These are phyloP conservation scores for Chymomyza fuscimana DNA, from an alignment of 2,888 invertebrate species.

Conservation along the genomic window DNA sequence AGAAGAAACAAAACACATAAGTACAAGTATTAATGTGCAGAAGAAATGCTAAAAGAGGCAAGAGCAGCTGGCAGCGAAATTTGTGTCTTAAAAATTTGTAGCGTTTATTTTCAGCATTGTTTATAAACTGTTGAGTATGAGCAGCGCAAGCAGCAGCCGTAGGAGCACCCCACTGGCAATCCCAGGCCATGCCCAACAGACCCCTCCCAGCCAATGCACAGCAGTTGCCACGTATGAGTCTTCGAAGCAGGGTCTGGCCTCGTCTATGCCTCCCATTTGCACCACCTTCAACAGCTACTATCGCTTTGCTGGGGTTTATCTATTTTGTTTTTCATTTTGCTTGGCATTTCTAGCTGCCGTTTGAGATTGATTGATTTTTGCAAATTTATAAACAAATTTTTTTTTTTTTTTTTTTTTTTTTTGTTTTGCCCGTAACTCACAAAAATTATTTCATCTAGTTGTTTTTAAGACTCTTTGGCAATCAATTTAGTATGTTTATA, in stretches of 20 bases:
- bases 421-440: neutral
- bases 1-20: neutral
- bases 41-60: neutral
- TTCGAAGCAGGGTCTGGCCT: neutral
- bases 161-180: neutral
- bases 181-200: neutral
- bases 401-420: conserved; percentile 28
- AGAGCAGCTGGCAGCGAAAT: neutral
- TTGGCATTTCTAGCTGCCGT: conserved; percentile 10
- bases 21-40: neutral
- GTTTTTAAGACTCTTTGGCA: neutral
- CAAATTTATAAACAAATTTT: conserved; percentile 32
- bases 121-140: neutral
- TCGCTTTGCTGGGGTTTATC: neutral
- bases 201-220: neutral
- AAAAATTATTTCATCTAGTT: neutral
- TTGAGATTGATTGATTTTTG: conserved; percentile 54
- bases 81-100: neutral
- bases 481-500: neutral
- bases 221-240: neutral
- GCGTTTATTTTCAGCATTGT: neutral
- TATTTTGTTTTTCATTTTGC: neutral
- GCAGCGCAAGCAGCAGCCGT: neutral
- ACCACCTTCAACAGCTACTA: too few relatives aligned
- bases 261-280: too few relatives aligned